These are phyloP conservation scores for Drosophila nebulosa DNA, from an alignment of 1,140 invertebrate species.

Conservation along the genomic window DNA sequence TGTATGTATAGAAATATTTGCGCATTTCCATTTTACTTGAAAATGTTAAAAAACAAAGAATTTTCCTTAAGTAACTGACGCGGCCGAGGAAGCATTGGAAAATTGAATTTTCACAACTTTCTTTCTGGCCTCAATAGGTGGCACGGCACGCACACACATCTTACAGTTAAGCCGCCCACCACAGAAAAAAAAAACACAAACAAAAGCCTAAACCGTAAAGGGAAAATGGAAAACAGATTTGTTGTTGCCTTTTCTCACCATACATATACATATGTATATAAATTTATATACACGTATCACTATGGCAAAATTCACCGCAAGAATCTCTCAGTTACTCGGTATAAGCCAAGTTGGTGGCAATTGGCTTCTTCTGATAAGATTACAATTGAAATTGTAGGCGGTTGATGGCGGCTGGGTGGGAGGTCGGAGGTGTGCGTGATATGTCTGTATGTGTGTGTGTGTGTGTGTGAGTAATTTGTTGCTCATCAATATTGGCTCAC, in stretches of 20 bases:
- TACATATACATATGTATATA: background rate
- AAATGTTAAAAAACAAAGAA: slow-evolving; percentile 7
- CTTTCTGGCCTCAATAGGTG: slow-evolving; percentile 42
- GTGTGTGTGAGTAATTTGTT: background rate
- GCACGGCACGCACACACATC: slow-evolving; percentile 12
- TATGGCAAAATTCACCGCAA: slow-evolving; percentile 36
- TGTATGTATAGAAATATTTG: slow-evolving; percentile 39
- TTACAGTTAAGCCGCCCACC: slow-evolving; percentile 6
- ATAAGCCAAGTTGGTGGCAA: slow-evolving; percentile 23
- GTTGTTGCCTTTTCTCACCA: slow-evolving; percentile 45
- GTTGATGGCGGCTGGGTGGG: background rate
- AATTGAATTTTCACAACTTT: slow-evolving; percentile 77
- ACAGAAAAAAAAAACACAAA: slow-evolving; percentile 6
- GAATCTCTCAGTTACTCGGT: slow-evolving; percentile 27
- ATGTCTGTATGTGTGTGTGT: too few relatives aligned
- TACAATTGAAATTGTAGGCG: slow-evolving; percentile 27
- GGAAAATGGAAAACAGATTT: slow-evolving; percentile 24
- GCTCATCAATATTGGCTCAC: slow-evolving; percentile 4
- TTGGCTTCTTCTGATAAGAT: slow-evolving; percentile 58
- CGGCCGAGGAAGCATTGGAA: slow-evolving; percentile 35
- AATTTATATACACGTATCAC: slow-evolving; percentile 17
- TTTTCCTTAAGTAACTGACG: background rate
- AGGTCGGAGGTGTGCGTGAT: background rate
- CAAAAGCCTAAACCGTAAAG: background rate
- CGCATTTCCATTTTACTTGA: slow-evolving; percentile 27